These are phyloP conservation scores for Choreutis nemorana DNA, from an alignment of 2,888 invertebrate species.

Conservation along the genomic window DNA sequence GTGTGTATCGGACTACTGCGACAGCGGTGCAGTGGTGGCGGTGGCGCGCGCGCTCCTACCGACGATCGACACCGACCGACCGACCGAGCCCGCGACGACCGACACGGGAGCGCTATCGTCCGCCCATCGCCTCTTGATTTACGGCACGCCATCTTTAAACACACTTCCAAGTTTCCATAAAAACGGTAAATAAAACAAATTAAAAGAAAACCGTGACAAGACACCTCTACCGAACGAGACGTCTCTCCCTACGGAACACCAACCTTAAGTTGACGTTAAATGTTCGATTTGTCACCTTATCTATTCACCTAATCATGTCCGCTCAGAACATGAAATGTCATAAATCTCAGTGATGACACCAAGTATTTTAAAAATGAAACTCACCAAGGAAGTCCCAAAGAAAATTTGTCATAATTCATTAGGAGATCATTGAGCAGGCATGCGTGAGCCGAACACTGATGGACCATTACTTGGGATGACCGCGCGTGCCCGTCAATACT, in stretches of 20 bases:
- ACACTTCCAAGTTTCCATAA: slow-evolving; percentile 24
- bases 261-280: slow-evolving; percentile 1
- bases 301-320: slow-evolving; percentile 7
- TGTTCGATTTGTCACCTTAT: background rate
- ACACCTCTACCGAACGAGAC: background rate
- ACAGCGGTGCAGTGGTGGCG: slow-evolving; percentile 2
- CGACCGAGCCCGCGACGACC: slow-evolving; percentile 11
- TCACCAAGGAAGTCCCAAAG: slow-evolving; percentile 46
- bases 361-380: slow-evolving; percentile 29
- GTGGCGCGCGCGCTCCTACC: slow-evolving; percentile 10
- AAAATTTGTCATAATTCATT: slow-evolving; percentile 50
- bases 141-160: slow-evolving; percentile 37
- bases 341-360: slow-evolving; percentile 14
- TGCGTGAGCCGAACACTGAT: slow-evolving; percentile 24
- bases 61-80: too few species aligned
- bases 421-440: slow-evolving; percentile 49
- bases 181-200: slow-evolving; percentile 21
- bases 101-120: slow-evolving; percentile 44
- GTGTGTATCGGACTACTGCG: slow-evolving; percentile 14
- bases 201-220: slow-evolving; percentile 13
- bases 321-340: slow-evolving; percentile 11
- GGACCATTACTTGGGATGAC: slow-evolving; percentile 60
- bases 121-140: slow-evolving; percentile 51
- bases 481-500: slow-evolving; percentile 45
- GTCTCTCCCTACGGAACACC: background rate